Evolutionary conservation across 2,113 vertebrate species (phyloP).

Genomic region (Thalassarche chlororhynchos): DNA sequence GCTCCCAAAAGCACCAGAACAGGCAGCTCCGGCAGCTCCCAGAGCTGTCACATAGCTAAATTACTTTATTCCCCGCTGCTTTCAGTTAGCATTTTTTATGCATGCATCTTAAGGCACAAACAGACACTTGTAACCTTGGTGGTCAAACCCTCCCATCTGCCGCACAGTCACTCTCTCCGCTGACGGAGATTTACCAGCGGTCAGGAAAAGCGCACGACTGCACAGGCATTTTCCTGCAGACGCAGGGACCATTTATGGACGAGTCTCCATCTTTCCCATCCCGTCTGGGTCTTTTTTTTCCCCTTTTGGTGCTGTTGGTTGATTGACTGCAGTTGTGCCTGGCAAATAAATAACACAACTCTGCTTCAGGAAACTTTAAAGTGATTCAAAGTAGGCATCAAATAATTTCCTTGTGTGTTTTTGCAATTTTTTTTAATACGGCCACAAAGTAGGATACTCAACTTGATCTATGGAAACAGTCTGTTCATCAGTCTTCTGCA

Average conservation of each 20-base stretch:
- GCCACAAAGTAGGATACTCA: background rate
- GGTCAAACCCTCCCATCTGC: background rate
- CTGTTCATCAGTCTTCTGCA: background rate
- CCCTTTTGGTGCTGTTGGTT: background rate
- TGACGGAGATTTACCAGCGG: accelerated
- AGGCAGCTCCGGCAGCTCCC: background rate
- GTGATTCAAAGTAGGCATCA: background rate
- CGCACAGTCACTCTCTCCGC: background rate
- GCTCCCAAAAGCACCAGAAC: background rate
- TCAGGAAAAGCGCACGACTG: background rate
- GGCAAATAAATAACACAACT: background rate
- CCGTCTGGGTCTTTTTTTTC: background rate
- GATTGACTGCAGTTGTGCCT: background rate
- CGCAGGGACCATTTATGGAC: background rate
- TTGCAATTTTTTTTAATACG: background rate
- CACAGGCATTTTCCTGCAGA: background rate
- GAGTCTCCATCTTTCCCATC: background rate
- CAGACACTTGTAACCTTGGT: background rate
- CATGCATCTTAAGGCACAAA: background rate
- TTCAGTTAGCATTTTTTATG: background rate
- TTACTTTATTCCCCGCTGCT: background rate
- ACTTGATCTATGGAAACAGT: background rate
- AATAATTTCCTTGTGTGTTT: background rate
- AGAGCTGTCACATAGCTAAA: background rate
- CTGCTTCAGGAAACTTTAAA: background rate